These are phyloP conservation scores for Ethmia dodecea DNA, from an alignment of 2,888 invertebrate genomes.

Conservation along the genomic window DNA sequence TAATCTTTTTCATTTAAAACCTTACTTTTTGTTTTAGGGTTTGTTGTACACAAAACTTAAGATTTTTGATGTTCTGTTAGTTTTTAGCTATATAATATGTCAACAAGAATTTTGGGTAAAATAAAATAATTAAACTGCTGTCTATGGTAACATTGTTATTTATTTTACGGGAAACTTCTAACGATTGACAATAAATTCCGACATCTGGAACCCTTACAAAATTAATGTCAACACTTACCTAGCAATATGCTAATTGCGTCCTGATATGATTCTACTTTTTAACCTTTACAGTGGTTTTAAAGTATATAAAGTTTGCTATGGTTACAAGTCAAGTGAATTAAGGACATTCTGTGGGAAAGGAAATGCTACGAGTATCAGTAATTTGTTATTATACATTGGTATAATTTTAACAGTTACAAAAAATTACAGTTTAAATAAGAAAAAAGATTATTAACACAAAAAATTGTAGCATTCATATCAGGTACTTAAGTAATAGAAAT, in stretches of 20 bases:
- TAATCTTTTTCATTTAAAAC: no score
- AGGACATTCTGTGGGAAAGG: no score
- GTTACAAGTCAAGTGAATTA: no score
- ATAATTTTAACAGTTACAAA: neutral
- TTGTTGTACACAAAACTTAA: no score
- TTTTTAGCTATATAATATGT: no score
- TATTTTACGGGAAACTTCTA: constrained; percentile 73
- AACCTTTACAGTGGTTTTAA: constrained; percentile 39
- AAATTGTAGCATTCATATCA: constrained; percentile 2
- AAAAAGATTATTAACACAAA: neutral
- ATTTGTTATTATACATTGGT: neutral
- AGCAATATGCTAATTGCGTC: constrained; percentile 54
- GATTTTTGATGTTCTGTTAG: no score
- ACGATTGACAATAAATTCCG: constrained; percentile 71
- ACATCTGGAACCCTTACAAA: constrained; percentile 66
- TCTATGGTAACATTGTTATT: constrained; percentile 72
- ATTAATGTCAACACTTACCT: constrained; percentile 73
- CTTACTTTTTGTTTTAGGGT: no score
- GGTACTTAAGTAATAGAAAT: constrained; percentile 1
- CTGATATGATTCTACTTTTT: constrained; percentile 66
- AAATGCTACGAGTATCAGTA: no score
- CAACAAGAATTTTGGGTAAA: constrained; percentile 23
- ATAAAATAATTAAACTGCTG: constrained; percentile 36
- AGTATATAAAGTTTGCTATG: no score
- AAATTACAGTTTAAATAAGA: neutral